Evolutionary conservation across 2,797 vertebrate genomes (phyloP).

Genomic region (Danio choprae): DNA sequence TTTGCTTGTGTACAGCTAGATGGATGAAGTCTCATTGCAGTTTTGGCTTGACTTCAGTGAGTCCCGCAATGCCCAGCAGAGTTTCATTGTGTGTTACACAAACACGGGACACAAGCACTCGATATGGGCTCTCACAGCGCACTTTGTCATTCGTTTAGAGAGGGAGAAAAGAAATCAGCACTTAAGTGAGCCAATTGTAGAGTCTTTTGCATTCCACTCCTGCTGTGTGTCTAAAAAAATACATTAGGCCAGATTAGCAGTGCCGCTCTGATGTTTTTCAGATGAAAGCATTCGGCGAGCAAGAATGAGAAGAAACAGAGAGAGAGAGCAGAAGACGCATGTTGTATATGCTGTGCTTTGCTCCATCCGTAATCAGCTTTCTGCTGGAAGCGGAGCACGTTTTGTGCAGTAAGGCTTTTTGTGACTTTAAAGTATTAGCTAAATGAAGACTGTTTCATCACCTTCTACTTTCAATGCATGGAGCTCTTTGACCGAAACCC

Average conservation of each 20-base stretch:
- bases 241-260: constrained; percentile 57
- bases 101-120: constrained; percentile 35
- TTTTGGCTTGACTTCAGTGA: constrained; percentile 56
- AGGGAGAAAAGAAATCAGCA: constrained; percentile 36
- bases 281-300: constrained; percentile 67
- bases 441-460: constrained; percentile 70
- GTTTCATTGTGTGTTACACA: constrained; percentile 60
- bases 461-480: constrained; percentile 28
- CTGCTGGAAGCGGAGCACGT: constrained; percentile 44
- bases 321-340: constrained; percentile 1
- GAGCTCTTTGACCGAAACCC: constrained; percentile 55
- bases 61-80: constrained; percentile 47
- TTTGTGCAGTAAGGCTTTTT: constrained; percentile 68
- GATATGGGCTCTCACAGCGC: constrained; percentile 32
- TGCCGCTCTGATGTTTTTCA: constrained; percentile 65
- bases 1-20: constrained; percentile 60
- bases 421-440: constrained; percentile 69
- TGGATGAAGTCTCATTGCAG: constrained; percentile 46
- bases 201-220: constrained; percentile 63
- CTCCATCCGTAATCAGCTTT: constrained; percentile 60
- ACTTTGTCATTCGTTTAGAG: constrained; percentile 44
- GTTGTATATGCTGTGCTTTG: constrained; percentile 50
- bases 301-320: constrained; percentile 27
- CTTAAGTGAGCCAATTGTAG: constrained; percentile 40
- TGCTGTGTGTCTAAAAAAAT: constrained; percentile 63